Evolutionary conservation across 1,140 invertebrate genomes (phyloP).

Genomic region (Drosophila willistoni): DNA sequence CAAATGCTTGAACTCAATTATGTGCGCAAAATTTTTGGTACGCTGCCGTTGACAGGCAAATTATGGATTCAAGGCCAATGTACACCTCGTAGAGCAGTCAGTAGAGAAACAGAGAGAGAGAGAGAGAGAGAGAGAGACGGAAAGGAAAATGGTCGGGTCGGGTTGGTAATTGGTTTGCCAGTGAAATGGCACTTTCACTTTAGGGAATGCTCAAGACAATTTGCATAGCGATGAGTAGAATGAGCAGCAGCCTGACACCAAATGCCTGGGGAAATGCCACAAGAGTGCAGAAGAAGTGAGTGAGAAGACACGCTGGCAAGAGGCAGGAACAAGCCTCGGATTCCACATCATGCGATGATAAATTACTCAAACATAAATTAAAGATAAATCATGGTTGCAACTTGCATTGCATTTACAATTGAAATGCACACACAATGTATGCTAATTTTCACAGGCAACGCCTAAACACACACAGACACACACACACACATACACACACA

Average conservation of each 20-base stretch:
- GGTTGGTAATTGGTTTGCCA: conserved; percentile 19
- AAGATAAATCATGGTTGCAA: conserved; percentile 67
- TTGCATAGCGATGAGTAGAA: conserved; percentile 57
- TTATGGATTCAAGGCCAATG: conserved; percentile 76
- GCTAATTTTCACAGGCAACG: conserved; percentile 35
- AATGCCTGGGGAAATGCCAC: conserved; percentile 16
- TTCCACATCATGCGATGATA: conserved; percentile 57
- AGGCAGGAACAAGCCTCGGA: conserved; percentile 16
- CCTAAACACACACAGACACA: neutral
- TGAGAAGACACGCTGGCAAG: neutral
- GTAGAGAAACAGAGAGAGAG: conserved; percentile 11
- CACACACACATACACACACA: neutral
- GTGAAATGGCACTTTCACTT: conserved; percentile 73
- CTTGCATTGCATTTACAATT: conserved; percentile 41
- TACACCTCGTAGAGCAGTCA: conserved; percentile 21
- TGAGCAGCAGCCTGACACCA: conserved; percentile 26
- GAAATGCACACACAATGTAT: conserved; percentile 50
- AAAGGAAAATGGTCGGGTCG: neutral
- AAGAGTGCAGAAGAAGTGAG: neutral
- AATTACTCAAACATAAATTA: conserved; percentile 75
- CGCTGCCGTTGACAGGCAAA: conserved; percentile 76
- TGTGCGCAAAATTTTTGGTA: conserved; percentile 71
- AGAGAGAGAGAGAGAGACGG: neutral
- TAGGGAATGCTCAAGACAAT: conserved; percentile 66
- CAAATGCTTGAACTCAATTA: conserved; percentile 81